These are phyloP conservation scores for Mellivora capensis DNA, from an alignment of 2,113 vertebrate genomes.

Conservation along the genomic window DNA sequence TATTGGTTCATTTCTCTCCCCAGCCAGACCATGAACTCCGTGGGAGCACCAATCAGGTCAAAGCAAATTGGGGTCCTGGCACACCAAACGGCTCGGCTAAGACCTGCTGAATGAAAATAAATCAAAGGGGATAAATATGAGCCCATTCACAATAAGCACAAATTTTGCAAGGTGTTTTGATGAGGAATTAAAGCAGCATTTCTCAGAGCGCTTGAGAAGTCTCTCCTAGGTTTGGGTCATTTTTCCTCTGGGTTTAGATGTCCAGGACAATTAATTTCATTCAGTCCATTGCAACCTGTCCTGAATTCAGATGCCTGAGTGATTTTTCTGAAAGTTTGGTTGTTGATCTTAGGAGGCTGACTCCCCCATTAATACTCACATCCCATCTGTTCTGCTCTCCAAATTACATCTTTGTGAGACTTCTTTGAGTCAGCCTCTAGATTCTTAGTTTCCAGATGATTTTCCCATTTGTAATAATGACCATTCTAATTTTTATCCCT, in stretches of 20 bases:
- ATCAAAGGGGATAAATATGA: background rate
- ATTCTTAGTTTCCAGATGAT: background rate
- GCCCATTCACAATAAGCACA: background rate
- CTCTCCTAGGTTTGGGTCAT: background rate
- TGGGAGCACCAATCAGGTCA: rapidly evolving
- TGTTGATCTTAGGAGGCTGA: background rate
- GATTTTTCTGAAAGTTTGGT: background rate
- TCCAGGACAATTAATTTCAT: background rate
- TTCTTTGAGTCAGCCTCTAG: background rate
- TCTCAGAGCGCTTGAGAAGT: background rate
- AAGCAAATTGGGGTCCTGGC: too few species aligned
- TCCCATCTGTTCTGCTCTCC: background rate
- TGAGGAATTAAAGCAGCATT: background rate
- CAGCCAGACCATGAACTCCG: background rate
- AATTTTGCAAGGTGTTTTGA: background rate
- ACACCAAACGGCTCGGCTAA: too few species aligned
- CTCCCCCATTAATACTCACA: background rate
- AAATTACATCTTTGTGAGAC: background rate
- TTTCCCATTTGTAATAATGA: constrained; percentile 47
- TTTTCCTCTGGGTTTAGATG: background rate
- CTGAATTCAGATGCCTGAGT: background rate
- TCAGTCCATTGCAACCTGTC: background rate
- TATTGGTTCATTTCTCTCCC: background rate
- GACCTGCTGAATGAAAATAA: background rate
- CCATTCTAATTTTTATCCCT: constrained; percentile 59